A percentile compares a stretch with the other conserved stretches of the same genome.
Conservation (phyloP, 2,113 vertebrate species). For the Fukomys damarensis region DNA sequence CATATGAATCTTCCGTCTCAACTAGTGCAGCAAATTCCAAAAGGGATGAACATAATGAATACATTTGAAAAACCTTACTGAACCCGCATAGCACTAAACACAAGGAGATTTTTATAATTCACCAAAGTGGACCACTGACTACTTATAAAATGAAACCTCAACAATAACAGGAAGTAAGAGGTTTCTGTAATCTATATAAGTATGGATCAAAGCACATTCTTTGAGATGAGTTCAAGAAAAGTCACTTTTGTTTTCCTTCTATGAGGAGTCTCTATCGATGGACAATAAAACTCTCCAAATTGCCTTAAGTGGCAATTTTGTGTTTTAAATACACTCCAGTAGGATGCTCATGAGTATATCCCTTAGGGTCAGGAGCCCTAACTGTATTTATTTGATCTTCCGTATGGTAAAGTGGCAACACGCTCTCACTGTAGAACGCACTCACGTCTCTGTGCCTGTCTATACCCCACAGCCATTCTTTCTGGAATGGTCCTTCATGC, state of each 20-base stretch:
- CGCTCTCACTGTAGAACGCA: not conserved
- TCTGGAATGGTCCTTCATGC: not conserved
- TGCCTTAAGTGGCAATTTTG: not conserved
- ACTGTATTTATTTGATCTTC: not conserved
- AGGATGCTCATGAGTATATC: not conserved
- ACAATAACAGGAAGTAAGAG: not conserved
- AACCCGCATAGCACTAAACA: not conserved
- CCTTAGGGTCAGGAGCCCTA: rapidly evolving
- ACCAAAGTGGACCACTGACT: not conserved
- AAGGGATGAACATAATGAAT: not conserved
- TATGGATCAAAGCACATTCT: not conserved
- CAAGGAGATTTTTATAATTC: not conserved
- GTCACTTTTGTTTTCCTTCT: not conserved
- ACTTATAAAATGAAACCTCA: not conserved
- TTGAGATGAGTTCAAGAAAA: not conserved
- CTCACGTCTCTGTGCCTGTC: not conserved
- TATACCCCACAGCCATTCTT: not conserved
- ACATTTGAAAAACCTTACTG: not conserved
- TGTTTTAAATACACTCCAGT: not conserved
- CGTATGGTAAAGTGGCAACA: not conserved
- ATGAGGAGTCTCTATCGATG: not conserved
- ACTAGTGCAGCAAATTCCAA: not conserved
- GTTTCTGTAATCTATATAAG: not conserved
- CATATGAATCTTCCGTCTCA: not conserved
- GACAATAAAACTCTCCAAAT: not conserved